Percentiles rank a stretch among this genome's conserved stretches.
Evolutionary conservation across 2,888 invertebrate genomes (phyloP).

Genomic region (Scaptomyza reducta): DNA sequence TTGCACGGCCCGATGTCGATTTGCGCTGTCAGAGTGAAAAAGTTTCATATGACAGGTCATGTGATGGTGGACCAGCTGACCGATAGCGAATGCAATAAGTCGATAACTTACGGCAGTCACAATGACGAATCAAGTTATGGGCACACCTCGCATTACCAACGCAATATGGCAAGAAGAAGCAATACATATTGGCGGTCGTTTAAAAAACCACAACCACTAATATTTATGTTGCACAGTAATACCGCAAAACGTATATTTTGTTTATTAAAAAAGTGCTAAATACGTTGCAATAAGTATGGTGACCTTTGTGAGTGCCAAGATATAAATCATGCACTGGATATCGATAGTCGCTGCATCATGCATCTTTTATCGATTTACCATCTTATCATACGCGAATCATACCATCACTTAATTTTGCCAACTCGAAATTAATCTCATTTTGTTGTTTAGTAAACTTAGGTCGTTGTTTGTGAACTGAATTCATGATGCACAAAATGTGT

Average conservation of each 20-base stretch:
- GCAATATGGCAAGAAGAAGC: background rate
- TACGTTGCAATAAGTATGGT: background rate
- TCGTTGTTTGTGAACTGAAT: background rate
- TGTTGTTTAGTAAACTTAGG: background rate
- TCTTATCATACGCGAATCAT: background rate
- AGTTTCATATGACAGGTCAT: slow-evolving; percentile 83
- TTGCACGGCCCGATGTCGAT: slow-evolving; percentile 67
- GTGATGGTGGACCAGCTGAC: slow-evolving; percentile 75
- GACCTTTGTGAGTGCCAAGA: background rate
- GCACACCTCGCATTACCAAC: background rate
- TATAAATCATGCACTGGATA: background rate
- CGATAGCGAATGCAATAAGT: slow-evolving; percentile 29
- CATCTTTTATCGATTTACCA: background rate
- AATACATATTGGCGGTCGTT: background rate
- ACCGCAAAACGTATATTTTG: background rate
- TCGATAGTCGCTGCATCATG: slow-evolving; percentile 11
- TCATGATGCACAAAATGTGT: slow-evolving; percentile 7
- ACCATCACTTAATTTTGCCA: slow-evolving; percentile 20
- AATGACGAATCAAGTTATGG: background rate
- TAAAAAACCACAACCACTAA: background rate
- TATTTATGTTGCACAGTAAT: too few species aligned
- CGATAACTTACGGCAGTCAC: slow-evolving; percentile 36
- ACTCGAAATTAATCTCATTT: slow-evolving; percentile 23
- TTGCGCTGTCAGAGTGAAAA: slow-evolving; percentile 79
- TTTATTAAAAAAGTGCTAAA: background rate